These are phyloP conservation scores for Oreochromis aureus DNA, from an alignment of 2,113 vertebrate species.

Conservation along the genomic window DNA sequence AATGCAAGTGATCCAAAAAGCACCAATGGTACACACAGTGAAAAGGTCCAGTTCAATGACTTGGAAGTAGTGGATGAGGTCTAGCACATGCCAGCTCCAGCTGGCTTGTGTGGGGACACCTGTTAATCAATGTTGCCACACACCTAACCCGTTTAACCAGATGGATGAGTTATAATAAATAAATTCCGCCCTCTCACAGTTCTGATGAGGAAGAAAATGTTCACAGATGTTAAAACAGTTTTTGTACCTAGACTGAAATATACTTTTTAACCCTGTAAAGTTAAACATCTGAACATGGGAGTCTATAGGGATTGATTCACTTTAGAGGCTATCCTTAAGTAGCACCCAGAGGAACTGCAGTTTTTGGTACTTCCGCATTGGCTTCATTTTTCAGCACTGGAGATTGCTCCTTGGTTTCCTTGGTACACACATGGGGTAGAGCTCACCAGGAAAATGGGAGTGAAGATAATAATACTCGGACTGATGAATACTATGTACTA, in stretches of 20 bases:
- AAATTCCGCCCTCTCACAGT: neutral
- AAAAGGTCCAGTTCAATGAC: neutral
- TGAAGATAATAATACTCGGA: neutral
- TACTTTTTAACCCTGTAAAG: neutral
- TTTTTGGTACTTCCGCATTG: neutral
- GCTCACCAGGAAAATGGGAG: neutral
- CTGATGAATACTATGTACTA: neutral
- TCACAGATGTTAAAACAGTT: neutral
- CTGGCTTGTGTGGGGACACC: neutral
- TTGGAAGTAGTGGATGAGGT: neutral
- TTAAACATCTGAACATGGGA: neutral
- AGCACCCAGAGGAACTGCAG: neutral
- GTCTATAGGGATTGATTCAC: neutral
- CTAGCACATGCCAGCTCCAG: neutral
- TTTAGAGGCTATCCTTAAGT: neutral
- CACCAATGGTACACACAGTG: neutral
- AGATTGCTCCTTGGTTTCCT: neutral
- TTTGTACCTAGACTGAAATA: neutral
- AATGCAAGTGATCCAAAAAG: neutral
- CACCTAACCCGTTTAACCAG: neutral
- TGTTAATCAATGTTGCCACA: neutral
- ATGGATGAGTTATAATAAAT: neutral
- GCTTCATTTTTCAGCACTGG: neutral
- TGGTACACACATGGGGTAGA: neutral
- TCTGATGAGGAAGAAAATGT: neutral